Conservation (phyloP, 2,797 vertebrate species). For the Tarsius wallacei region DNA sequence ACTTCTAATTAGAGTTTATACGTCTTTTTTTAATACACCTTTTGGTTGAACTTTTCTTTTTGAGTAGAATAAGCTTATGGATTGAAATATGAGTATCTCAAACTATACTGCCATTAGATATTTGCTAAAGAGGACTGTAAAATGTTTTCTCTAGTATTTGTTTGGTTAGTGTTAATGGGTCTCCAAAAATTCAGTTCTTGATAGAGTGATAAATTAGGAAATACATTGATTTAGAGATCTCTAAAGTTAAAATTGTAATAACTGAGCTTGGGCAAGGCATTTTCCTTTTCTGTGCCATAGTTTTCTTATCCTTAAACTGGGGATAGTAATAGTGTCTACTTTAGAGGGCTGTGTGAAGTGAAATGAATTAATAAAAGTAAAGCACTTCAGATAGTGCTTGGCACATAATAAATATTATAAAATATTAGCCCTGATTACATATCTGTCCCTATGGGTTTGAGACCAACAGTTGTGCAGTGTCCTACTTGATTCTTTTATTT, state of each 20-base stretch:
- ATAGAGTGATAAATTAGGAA: neutral
- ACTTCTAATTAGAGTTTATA: neutral
- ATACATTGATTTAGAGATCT: neutral
- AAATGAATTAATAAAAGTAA: too few relatives aligned
- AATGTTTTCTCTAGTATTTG: conserved; percentile 27
- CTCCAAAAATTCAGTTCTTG: conserved; percentile 44
- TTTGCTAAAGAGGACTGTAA: neutral
- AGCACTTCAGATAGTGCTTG: too few relatives aligned
- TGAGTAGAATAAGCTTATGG: conserved; percentile 14
- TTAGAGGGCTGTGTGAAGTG: too few relatives aligned
- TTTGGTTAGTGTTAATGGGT: neutral
- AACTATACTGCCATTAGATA: conserved; percentile 37
- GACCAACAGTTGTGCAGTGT: neutral
- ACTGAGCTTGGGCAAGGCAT: neutral
- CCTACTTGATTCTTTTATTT: neutral
- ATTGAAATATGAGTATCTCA: conserved; percentile 34
- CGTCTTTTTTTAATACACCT: conserved; percentile 13
- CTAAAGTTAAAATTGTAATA: neutral
- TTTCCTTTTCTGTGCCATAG: neutral
- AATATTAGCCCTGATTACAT: neutral
- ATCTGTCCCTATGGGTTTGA: neutral
- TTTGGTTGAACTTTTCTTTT: conserved; percentile 39
- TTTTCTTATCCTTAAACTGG: too few relatives aligned
- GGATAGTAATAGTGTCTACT: too few relatives aligned
- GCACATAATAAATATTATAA: too few relatives aligned